A percentile compares a stretch with the other conserved stretches of the same genome.
phyloP scores from a whole-genome alignment of 2,113 vertebrate species.

The Triplophysa dalaica region DNA sequence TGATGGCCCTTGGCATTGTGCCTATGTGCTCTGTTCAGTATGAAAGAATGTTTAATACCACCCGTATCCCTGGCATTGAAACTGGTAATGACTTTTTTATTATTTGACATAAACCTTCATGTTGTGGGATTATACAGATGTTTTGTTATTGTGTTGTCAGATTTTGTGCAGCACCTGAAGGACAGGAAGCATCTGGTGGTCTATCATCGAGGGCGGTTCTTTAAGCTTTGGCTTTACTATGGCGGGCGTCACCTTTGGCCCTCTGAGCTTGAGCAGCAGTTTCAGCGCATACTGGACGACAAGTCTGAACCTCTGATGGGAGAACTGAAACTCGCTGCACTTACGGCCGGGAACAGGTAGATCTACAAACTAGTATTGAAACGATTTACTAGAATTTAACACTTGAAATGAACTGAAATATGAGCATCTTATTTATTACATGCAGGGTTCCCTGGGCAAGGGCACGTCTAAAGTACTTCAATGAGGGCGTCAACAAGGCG shows the following conservation, averaged over 20 bases:
- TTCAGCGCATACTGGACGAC: slow-evolving; percentile 88
- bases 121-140: too few relatives aligned
- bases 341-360: slow-evolving; percentile 87
- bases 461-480: slow-evolving; percentile 81
- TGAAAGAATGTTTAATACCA: slow-evolving; percentile 95
- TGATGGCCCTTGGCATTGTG: slow-evolving; percentile 85
- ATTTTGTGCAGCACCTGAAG: slow-evolving; percentile 82
- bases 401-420: neutral
- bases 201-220: slow-evolving; percentile 88
- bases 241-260: slow-evolving; percentile 82
- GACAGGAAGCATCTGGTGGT: slow-evolving; percentile 88
- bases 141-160: slow-evolving; percentile 61
- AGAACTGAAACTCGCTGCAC: slow-evolving; percentile 82
- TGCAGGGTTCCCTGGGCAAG: slow-evolving; percentile 85
- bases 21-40: slow-evolving; percentile 94
- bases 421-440: neutral
- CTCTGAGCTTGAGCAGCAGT: slow-evolving; percentile 85
- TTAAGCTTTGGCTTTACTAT: slow-evolving; percentile 85
- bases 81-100: slow-evolving; percentile 71
- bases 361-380: neutral
- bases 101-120: neutral
- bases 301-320: slow-evolving; percentile 80
- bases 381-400: too few relatives aligned
- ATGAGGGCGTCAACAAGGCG: slow-evolving; percentile 77
- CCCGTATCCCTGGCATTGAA: slow-evolving; percentile 86